Evolutionary conservation across 1,140 invertebrate genomes (phyloP), one percentile per base, ranked within the genome.

Genomic region (Adoxophyes honmai): DNA sequence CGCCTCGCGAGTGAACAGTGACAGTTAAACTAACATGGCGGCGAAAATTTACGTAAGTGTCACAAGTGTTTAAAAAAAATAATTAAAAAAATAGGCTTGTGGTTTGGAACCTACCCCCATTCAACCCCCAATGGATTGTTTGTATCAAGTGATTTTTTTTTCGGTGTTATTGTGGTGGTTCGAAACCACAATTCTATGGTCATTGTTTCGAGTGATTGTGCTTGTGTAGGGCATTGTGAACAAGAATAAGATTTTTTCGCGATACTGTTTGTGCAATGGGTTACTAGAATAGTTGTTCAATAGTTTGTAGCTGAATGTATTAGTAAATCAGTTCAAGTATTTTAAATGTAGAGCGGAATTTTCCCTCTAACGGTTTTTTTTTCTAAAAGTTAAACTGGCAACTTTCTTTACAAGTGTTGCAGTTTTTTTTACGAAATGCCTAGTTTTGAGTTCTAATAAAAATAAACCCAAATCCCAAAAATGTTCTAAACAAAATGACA

Each of bases 11-110:
- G 82, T 83, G 82, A 79, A 48, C 42, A 68, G 78, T 84, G 78
- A 84, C 75, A 81, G 68, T 80, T 78, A 66, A 77, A 68, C 70
- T 51, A 81, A 82, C 80, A 86, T 86, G 82, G 76, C 80, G 73
- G 79, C 78, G 73, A 86, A 86, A 83, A 73, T 83, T 78, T 86
- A 86, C 80, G 82, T 86, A 83, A 86, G 82, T 86, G 82, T 83
- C 78, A 78, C 77, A 51, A 68, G 73, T 70, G 72, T 33, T 21
- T 16, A 9, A 42, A 13, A 48, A 48, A 48, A 48, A 4, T 48
- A 21, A n/a, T n/a, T n/a, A n/a, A n/a, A n/a, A 28, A 66, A 68
- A 66, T 71, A 78, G 77, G 68, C 71, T 62, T 82, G 79, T 81
- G 81, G 81, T 84, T 81, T 77, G 73, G 81, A 79, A 76, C 68